A percentile compares a stretch with the other conserved stretches of the same genome.
These are phyloP conservation scores for Notechis scutatus DNA, from an alignment of 2,113 vertebrate genomes.

Conservation along the genomic window DNA sequence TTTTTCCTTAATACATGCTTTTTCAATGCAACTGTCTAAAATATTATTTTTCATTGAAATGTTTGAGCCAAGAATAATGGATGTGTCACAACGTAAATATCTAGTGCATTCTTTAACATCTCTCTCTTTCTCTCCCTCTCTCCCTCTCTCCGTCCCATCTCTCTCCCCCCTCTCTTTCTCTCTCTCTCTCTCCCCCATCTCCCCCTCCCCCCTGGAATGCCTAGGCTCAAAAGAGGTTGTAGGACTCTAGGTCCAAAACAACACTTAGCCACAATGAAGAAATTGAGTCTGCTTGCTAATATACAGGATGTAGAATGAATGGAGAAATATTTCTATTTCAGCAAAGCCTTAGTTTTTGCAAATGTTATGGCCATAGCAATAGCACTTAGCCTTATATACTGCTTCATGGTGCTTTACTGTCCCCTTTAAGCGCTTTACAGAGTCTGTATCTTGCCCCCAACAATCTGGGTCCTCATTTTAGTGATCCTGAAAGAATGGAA, in stretches of 20 bases:
- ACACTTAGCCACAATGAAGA: neutral
- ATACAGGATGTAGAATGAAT: neutral
- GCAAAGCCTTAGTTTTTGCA: neutral
- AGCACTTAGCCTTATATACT: no score
- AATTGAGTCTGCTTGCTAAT: neutral
- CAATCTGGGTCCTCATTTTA: neutral
- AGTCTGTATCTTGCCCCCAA: neutral
- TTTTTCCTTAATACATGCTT: neutral
- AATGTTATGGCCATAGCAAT: neutral
- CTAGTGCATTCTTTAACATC: neutral
- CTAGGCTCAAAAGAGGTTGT: no score
- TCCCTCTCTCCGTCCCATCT: no score
- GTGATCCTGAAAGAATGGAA: neutral
- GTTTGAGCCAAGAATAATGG: neutral
- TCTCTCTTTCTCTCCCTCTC: no score
- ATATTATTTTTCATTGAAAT: neutral
- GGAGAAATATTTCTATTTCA: neutral
- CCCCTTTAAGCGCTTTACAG: neutral
- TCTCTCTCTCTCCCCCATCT: no score
- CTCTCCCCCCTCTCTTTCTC: no score
- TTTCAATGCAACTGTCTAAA: neutral
- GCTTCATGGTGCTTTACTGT: no score
- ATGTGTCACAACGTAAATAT: neutral
- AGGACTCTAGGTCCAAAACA: neutral
- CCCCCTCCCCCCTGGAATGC: no score